Evolutionary conservation across 2,888 invertebrate genomes (phyloP).

Genomic region (Lepidocyrtinus sp.): DNA sequence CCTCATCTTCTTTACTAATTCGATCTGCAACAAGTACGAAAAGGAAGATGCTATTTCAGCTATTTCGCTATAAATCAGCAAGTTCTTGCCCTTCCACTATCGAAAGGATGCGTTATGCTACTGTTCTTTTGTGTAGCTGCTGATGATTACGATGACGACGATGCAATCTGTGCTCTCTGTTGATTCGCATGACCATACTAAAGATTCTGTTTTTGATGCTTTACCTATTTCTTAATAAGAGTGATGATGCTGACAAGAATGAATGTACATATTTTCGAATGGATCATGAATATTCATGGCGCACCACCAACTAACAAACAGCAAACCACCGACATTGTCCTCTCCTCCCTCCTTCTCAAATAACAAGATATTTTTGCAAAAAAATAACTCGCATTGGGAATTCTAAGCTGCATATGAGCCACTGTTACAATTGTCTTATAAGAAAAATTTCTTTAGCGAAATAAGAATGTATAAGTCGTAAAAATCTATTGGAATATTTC

Average conservation of each 20-base stretch:
- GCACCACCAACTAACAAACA: conserved; percentile 20
- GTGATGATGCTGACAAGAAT: conserved; percentile 23
- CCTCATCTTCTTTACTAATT: too few relatives aligned
- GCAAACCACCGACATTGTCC: conserved; percentile 40
- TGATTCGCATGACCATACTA: conserved; percentile 27
- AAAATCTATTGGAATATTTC: not conserved
- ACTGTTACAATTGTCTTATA: not conserved
- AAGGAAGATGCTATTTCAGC: not conserved
- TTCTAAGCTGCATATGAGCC: too few relatives aligned
- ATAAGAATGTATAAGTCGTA: not conserved
- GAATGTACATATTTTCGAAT: conserved; percentile 24
- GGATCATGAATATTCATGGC: conserved; percentile 61
- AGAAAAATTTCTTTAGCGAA: not conserved
- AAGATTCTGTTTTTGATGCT: conserved; percentile 1
- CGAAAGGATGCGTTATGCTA: not conserved
- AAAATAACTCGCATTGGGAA: too few relatives aligned
- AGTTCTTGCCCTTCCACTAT: not conserved
- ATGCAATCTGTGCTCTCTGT: not conserved
- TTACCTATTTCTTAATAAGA: not conserved
- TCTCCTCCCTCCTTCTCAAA: not conserved
- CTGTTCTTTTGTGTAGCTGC: not conserved
- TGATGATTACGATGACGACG: conserved; percentile 18
- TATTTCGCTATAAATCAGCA: not conserved
- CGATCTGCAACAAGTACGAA: not conserved
- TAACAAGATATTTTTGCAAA: not conserved